Evolutionary conservation across 1,140 invertebrate species (phyloP).

Genomic region (Leptoteleia sp.): DNA sequence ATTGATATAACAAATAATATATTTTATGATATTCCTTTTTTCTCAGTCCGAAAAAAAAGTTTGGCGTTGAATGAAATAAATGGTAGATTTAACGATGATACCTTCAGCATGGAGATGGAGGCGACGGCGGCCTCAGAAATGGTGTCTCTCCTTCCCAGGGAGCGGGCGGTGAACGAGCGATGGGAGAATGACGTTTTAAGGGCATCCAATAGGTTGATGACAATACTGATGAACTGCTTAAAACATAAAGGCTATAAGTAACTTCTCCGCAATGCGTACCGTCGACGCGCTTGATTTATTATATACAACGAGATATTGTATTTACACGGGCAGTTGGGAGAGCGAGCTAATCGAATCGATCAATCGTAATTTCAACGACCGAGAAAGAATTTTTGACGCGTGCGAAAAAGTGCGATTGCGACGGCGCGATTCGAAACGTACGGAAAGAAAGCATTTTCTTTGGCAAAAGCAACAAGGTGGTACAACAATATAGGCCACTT

Average conservation of each 20-base stretch:
- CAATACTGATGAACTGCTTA: conserved; percentile 93
- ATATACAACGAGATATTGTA: not conserved
- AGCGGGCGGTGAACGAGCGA: conserved; percentile 89
- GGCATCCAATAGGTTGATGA: conserved; percentile 93
- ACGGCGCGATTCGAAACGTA: conserved; percentile 23
- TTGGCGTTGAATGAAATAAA: conserved; percentile 3
- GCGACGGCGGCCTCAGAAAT: conserved; percentile 92
- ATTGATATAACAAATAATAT: no score
- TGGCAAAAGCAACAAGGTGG: conserved; percentile 46
- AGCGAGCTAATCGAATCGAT: not conserved
- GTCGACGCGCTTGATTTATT: not conserved
- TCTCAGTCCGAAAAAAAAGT: no score
- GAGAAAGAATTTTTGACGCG: conserved; percentile 3
- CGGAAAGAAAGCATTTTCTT: conserved; percentile 54
- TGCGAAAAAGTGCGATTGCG: conserved; percentile 24
- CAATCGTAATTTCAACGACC: conserved; percentile 1
- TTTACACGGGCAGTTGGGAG: conserved; percentile 6
- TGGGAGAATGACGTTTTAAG: conserved; percentile 95
- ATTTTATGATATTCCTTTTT: no score
- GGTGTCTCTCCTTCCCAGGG: conserved; percentile 90
- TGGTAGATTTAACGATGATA: conserved; percentile 64
- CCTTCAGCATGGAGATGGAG: conserved; percentile 91
- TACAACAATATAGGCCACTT: conserved; percentile 60
- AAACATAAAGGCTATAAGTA: conserved; percentile 59
- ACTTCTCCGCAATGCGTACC: conserved; percentile 20